These are phyloP conservation scores for Dicrostonyx torquatus DNA, from an alignment of 2,797 vertebrate genomes.

Conservation along the genomic window DNA sequence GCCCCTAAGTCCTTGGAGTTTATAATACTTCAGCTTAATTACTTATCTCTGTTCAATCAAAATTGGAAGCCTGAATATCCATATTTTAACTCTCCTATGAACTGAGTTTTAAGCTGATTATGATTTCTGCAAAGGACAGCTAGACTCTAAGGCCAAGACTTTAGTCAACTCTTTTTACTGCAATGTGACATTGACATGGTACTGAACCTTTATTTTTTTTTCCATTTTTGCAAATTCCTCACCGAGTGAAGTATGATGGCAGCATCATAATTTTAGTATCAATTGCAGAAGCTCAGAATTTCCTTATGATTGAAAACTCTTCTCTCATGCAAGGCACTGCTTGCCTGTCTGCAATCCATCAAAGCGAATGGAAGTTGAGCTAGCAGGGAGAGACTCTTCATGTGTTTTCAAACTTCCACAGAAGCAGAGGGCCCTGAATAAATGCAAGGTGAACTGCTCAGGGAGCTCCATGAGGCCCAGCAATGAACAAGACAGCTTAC, in stretches of 20 bases:
- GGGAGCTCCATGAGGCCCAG: neutral
- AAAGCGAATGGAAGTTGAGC: constrained; percentile 53
- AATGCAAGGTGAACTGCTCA: constrained; percentile 58
- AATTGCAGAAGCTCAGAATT: constrained; percentile 72
- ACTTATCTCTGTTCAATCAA: constrained; percentile 25
- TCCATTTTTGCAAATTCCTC: constrained; percentile 68
- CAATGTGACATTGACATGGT: constrained; percentile 61
- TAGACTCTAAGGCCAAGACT: constrained; percentile 54
- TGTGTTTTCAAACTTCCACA: constrained; percentile 65
- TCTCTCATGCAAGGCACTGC: constrained; percentile 60
- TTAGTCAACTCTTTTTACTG: constrained; percentile 46
- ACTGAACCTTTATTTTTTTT: constrained; percentile 33
- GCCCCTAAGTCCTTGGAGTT: neutral
- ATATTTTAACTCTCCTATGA: constrained; percentile 50
- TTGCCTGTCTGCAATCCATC: constrained; percentile 66
- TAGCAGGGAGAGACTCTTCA: constrained; percentile 66
- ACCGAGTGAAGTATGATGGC: constrained; percentile 56
- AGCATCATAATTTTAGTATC: constrained; percentile 75
- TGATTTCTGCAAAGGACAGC: constrained; percentile 24
- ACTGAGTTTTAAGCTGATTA: constrained; percentile 42
- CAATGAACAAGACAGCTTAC: constrained; percentile 46
- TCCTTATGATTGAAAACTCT: constrained; percentile 73
- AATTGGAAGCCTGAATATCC: constrained; percentile 23
- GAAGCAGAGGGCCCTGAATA: constrained; percentile 53
- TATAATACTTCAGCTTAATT: constrained; percentile 43